Evolutionary conservation across 2,797 vertebrate species (phyloP).

Genomic region (Platalea minor): DNA sequence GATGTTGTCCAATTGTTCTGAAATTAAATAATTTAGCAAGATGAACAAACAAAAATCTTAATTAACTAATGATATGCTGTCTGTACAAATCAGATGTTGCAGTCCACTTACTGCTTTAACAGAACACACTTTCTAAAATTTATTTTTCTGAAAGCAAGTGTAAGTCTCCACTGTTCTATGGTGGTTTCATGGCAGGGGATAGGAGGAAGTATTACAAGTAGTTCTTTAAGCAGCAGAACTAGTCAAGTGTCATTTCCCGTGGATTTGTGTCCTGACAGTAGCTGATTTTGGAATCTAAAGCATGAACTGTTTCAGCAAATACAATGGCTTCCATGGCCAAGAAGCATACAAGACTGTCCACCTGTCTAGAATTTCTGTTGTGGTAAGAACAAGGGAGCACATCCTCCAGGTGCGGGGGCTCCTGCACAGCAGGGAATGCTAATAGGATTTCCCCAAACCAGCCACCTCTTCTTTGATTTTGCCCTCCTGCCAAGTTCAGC

Average conservation of each 20-base stretch:
- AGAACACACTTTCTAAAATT: not conserved
- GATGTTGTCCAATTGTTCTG: not conserved
- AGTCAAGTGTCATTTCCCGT: not conserved
- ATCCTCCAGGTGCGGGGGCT: not conserved
- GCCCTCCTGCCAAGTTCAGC: not conserved
- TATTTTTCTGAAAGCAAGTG: not conserved
- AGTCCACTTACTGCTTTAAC: not conserved
- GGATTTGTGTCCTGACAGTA: not conserved
- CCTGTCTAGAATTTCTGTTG: not conserved
- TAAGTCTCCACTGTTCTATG: not conserved
- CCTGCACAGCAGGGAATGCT: not conserved
- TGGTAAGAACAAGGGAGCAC: not conserved
- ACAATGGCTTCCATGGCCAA: not conserved
- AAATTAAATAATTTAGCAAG: not conserved
- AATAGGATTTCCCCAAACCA: not conserved
- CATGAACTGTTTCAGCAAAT: not conserved
- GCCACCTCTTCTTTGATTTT: not conserved
- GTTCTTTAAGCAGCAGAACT: not conserved
- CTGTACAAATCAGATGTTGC: not conserved
- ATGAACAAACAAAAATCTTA: not conserved
- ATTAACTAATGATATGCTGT: not conserved
- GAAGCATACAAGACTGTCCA: not conserved
- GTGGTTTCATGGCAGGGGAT: not conserved
- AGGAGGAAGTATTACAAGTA: not conserved
- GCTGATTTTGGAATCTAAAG: not conserved